Percentiles rank a stretch among this genome's conserved stretches.
phyloP scores from a whole-genome alignment of 2,113 vertebrate species.

The Corythoichthys intestinalis region DNA sequence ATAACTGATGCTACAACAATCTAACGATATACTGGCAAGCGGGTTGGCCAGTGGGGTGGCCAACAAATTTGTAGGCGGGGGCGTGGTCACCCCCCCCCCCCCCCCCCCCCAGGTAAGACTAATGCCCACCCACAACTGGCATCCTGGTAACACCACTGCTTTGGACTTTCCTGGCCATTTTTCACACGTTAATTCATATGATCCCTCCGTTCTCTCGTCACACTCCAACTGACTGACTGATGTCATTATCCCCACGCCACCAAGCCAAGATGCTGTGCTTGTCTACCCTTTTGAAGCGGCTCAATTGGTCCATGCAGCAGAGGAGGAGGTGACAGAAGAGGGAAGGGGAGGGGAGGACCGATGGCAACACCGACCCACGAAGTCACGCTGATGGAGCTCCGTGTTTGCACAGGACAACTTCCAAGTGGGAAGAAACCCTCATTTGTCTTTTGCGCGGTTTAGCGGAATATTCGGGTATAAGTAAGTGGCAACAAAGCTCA shows the following conservation, averaged over 20 bases:
- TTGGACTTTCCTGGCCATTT: too few relatives aligned
- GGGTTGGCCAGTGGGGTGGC: too few relatives aligned
- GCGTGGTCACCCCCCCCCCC: too few relatives aligned
- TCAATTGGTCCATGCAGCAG: slow-evolving; percentile 40
- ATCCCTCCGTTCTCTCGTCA: too few relatives aligned
- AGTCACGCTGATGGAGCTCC: not conserved
- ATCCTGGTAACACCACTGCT: too few relatives aligned
- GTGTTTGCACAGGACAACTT: not conserved
- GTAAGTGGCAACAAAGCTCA: not conserved
- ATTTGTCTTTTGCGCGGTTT: not conserved
- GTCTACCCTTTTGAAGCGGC: slow-evolving; percentile 12
- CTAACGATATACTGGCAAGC: too few relatives aligned
- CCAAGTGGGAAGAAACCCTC: not conserved
- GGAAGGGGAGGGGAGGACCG: slow-evolving; percentile 11
- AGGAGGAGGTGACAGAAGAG: not conserved
- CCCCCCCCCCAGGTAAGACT: too few relatives aligned
- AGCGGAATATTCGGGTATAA: not conserved
- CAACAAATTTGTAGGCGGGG: too few relatives aligned
- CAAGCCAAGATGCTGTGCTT: slow-evolving; percentile 4
- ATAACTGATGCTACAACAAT: too few relatives aligned
- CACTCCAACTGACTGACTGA: slow-evolving; percentile 2
- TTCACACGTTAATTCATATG: too few relatives aligned
- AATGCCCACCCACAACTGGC: too few relatives aligned
- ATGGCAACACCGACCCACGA: slow-evolving; percentile 23
- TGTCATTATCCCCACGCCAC: slow-evolving; percentile 22